Evolutionary conservation across 2,113 vertebrate species (phyloP), one percentile per base, ranked within the genome.

Genomic region (Cephalopterus ornatus): DNA sequence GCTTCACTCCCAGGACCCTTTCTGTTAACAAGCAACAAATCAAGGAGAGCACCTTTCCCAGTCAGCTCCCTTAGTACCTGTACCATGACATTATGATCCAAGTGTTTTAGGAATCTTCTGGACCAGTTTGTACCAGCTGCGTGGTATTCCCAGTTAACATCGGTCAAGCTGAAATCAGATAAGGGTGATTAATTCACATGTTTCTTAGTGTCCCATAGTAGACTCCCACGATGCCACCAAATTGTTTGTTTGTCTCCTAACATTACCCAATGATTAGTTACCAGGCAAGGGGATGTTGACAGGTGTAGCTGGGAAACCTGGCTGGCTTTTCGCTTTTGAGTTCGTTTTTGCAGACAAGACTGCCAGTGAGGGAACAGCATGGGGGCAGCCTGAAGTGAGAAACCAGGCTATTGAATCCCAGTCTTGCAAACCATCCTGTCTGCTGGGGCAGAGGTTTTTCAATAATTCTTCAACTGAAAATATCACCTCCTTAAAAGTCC

Each of bases 381-480:
- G 0, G 0, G 1, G 23, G 33, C 42, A 55, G 12, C 2, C 3
- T 16, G 26, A 33, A 58, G 42, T 9, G 35, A 66, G 62, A 67
- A 59, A 39, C 6, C 1, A 67, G 39, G 26, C 6, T 19, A 5
- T 47, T 22, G 37, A 14, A 12, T 30, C 53, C 6, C 5, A 14
- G 37, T 14, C n/a, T n/a, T 41, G 73, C 28, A 49, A 30, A 32
- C 22, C 18, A 8, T 19, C 8, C 20, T 35, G 2, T 14, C 41
- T 63, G 27, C n/a, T 32, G 19, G 6, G 9, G 6, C 18, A 11
- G 3, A 6, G 15, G 6, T 18, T 46, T 72, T 61, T 78, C n/a
- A 52, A 9, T 35, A 11, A 2, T 59, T 49, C 73, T 84, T 46
- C 50, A 66, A 2, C 53, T 56, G 22, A 50, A 82, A 83, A 23